A percentile compares a stretch with the other conserved stretches of the same genome.
phyloP scores from a whole-genome alignment of 2,113 vertebrate genomes.

The Sorex araneus region DNA sequence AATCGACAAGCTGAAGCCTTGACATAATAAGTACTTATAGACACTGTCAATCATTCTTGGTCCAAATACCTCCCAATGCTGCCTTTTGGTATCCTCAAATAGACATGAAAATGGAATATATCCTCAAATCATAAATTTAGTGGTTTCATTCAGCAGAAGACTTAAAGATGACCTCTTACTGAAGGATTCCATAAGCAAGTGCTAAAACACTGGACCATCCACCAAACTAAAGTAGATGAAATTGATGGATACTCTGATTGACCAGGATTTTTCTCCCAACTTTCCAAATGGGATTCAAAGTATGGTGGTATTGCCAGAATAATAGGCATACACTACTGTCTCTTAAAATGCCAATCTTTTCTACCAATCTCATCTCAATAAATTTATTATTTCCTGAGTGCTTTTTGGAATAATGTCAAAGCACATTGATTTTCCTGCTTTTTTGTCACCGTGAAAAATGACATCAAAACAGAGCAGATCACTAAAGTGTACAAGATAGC shows the following conservation, averaged over 20 bases:
- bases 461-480: conserved; percentile 61
- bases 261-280: not conserved
- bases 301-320: conserved; percentile 18
- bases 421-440: conserved; percentile 72
- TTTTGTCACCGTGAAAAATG: conserved; percentile 69
- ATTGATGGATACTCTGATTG: conserved; percentile 49
- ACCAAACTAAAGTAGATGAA: conserved; percentile 43
- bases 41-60: conserved; percentile 92
- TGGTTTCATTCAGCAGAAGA: conserved; percentile 75
- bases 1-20: conserved; percentile 91
- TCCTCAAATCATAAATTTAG: conserved; percentile 74
- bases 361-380: conserved; percentile 58
- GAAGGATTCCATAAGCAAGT: conserved; percentile 53
- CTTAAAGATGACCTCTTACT: conserved; percentile 68
- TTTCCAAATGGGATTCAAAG: conserved; percentile 63
- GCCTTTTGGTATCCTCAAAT: conserved; percentile 87
- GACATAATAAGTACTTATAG: conserved; percentile 93
- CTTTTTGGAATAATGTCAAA: conserved; percentile 71
- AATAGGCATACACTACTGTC: not conserved
- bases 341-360: conserved; percentile 56
- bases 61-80: conserved; percentile 88
- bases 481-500: conserved; percentile 24
- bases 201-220: conserved; percentile 44
- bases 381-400: conserved; percentile 62
- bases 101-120: conserved; percentile 85